Percentiles rank a stretch among this genome's conserved stretches.
Evolutionary conservation across 2,888 invertebrate species (phyloP).

Genomic region (Odontomyia ornata): DNA sequence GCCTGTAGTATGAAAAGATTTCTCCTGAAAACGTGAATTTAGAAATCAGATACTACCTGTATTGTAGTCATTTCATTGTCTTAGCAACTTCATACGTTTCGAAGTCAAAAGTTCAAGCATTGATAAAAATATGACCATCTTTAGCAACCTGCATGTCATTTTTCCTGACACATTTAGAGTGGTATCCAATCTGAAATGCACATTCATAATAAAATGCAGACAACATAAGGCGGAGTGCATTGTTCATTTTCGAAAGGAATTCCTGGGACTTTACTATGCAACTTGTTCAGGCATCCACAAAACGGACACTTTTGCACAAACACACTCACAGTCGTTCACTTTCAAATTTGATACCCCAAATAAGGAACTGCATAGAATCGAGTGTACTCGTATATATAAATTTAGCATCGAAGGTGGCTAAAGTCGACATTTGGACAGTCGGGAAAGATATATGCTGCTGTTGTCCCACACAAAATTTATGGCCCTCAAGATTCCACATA

Average conservation of each 20-base stretch:
- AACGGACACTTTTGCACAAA: too few species aligned
- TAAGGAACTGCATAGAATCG: slow-evolving; percentile 42
- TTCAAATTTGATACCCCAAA: slow-evolving; percentile 22
- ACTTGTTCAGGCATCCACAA: neutral
- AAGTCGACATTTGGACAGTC: slow-evolving; percentile 51
- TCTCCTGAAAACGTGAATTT: too few species aligned
- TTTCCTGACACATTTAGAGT: slow-evolving; percentile 10
- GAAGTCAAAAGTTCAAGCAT: neutral
- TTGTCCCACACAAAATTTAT: slow-evolving; percentile 50
- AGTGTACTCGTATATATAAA: slow-evolving; percentile 45
- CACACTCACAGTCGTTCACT: neutral
- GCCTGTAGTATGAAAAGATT: too few species aligned
- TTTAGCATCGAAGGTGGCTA: slow-evolving; percentile 51
- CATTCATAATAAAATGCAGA: neutral
- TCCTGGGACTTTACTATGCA: neutral
- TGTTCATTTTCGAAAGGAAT: slow-evolving; percentile 1
- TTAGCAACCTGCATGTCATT: slow-evolving; percentile 4
- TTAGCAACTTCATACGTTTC: too few species aligned
- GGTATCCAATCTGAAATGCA: slow-evolving; percentile 2
- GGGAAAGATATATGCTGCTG: slow-evolving; percentile 51
- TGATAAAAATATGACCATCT: neutral
- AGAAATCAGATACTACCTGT: too few species aligned
- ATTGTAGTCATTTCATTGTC: too few species aligned
- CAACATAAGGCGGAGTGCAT: neutral
- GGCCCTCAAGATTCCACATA: slow-evolving; percentile 45